Conservation (phyloP, 2,888 invertebrate species). For the Agrotis exclamationis region DNA sequence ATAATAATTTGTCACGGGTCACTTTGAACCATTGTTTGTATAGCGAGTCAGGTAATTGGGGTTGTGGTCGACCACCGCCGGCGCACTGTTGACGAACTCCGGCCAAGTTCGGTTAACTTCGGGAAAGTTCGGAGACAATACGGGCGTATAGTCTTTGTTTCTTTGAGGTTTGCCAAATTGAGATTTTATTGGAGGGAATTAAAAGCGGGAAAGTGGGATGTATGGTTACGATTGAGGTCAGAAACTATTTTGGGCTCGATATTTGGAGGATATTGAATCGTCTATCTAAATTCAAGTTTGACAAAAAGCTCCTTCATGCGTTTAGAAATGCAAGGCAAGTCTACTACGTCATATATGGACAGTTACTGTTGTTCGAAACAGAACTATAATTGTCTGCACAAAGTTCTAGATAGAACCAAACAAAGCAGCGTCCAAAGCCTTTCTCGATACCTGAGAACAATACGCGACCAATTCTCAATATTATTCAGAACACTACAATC, state of each 20-base stretch:
- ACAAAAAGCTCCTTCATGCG: background rate
- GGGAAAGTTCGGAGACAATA: conserved; percentile 40
- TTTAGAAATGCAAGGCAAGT: too few species aligned
- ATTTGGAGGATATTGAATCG: background rate
- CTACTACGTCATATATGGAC: background rate
- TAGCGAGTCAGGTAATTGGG: conserved; percentile 60
- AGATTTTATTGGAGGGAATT: conserved; percentile 45
- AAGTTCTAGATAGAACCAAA: conserved; percentile 1
- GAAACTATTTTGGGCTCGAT: background rate
- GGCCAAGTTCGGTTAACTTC: conserved; percentile 31
- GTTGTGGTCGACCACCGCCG: conserved; percentile 44
- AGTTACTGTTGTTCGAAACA: background rate
- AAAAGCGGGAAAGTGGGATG: conserved; percentile 11
- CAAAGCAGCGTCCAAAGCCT: conserved; percentile 3
- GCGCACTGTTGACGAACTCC: conserved; percentile 43
- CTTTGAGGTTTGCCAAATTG: conserved; percentile 50
- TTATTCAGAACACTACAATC: conserved; percentile 29
- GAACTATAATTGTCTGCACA: background rate
- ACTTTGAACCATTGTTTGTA: conserved; percentile 57
- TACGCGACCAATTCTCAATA: conserved; percentile 39
- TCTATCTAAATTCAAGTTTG: background rate
- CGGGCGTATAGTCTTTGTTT: conserved; percentile 40
- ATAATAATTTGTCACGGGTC: conserved; percentile 61
- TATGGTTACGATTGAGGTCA: background rate
- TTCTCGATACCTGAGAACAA: conserved; percentile 20